Evolutionary conservation across 2,888 invertebrate genomes (phyloP), one percentile per base, ranked within the genome.

Genomic region (Dermolepida albohirtum): DNA sequence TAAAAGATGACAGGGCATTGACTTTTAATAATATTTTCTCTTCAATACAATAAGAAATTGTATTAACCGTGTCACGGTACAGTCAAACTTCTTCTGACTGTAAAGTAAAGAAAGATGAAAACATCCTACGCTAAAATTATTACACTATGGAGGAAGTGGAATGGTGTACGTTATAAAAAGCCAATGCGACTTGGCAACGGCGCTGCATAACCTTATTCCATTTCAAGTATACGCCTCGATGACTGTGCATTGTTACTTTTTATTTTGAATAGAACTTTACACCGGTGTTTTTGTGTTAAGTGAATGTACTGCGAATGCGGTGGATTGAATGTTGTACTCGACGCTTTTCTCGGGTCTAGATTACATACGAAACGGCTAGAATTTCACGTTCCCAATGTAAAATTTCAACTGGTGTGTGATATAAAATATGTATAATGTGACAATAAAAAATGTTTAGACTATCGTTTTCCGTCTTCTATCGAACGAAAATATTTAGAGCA

Each of bases 141-240:
- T 51, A 40, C 22, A 22, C 39, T 54, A 34, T 11, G 27, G 8
- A 59, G 59, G 59, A 59, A 59, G 47, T 59, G 47, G 59, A n/a
- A 29, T 59, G 59, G 34, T 34, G 34, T 10, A 10, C 34, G 34
- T 8, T 47, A 47, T 47, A 59, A 47, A 44, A 29, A 47, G 44
- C 14, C 34, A 7, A 1, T 5, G 17, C 22, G 47, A 47, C 59
- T 14, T 47, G 59, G 59, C 59, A 59, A 59, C 59, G n/a, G 47
- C 47, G 59, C 41, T 7, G 17, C 44, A 52, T 64, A 64, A 64
- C 64, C 64, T 64, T 64, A 64, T 51, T 64, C 64, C 52, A 64
- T 64, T 64, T 64, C 64, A 54, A 64, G 64, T 64, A 54, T 52
- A 64, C 64, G 64, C 64, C 64, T 64, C 64, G 52, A 51, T 64